Evolutionary conservation across 2,113 vertebrate genomes (phyloP), one percentile per base, ranked within the genome.

Genomic region (Cryptomyrus ogoouensis): DNA sequence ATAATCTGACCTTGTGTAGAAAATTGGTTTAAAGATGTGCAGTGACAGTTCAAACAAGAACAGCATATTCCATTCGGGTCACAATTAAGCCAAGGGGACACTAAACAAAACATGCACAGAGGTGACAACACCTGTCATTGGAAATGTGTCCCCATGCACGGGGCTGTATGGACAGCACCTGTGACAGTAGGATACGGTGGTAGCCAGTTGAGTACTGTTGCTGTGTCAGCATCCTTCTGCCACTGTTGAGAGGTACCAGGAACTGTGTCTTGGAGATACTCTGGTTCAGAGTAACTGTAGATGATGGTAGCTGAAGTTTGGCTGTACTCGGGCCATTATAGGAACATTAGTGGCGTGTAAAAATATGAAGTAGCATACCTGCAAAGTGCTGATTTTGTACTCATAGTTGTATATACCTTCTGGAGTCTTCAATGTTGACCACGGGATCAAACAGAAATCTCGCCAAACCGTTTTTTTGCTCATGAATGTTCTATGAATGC

Each of bases 211-310:
- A 4, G 8, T 50, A 10, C 47, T 13, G n/a, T 49, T 35, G 85
- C 47, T 7, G 49, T 56, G 50, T 87, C 13, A 42, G 15, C 50
- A 39, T 47, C 24, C n/a, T 27, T 52, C 47, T 87, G 85, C 50
- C 50, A 5, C 5, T 39, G 85, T 17, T 27, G 85, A 53, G 49
- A 17, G 49, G 27, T 52, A 24, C 49, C 46, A 47, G 27, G 46
- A 2, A 31, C 24, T 35, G 49, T 17, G 44, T 46, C 19, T 44
- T 39, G 17, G 77, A 39, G 77, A 83, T 19, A 5, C 83, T 85
- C 83, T 85, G 83, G 42, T 52, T 52, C n/a, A 52, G 84, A 52
- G n/a, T 52, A 50, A 87, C 84, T 86, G 39, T 49, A 44, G 84
- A 24, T 86, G 47, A 24, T 3, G 24, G 47, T 50, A 47, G 39